Percentiles rank a stretch among this genome's conserved stretches.
Conservation (phyloP, 2,797 vertebrate species). For the Loriculus beryllinus region DNA sequence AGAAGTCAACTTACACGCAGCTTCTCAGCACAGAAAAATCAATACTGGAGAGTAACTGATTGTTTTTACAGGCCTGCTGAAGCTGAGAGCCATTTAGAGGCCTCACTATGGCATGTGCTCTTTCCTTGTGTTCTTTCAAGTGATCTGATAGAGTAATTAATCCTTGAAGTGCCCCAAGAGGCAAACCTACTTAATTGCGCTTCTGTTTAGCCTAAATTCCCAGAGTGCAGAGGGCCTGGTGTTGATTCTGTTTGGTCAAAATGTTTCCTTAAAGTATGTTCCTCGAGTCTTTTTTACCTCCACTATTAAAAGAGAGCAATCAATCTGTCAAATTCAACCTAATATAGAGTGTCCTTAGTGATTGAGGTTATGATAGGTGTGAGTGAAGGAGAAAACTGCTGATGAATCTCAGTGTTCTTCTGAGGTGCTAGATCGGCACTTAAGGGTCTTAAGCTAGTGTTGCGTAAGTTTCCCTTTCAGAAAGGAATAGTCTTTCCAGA, state of each 20-base stretch:
- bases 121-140: neutral
- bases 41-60: neutral
- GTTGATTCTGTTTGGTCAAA: neutral
- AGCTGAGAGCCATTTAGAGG: neutral
- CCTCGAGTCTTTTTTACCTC: neutral
- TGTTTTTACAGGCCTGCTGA: constrained; percentile 9
- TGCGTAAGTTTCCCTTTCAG: neutral
- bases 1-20: neutral
- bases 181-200: neutral
- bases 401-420: neutral
- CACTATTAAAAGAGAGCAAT: neutral
- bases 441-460: neutral
- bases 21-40: neutral
- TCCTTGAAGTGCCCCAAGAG: constrained; percentile 37
- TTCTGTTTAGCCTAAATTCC: constrained; percentile 1
- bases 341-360: neutral
- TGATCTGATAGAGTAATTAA: constrained; percentile 37
- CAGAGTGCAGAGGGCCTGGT: neutral
- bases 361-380: neutral
- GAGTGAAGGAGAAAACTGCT: neutral
- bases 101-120: neutral
- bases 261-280: neutral
- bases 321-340: neutral
- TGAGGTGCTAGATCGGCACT: neutral
- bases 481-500: neutral